Conservation (phyloP, 2,113 vertebrate genomes). For the Turdus rufiventris region DNA sequence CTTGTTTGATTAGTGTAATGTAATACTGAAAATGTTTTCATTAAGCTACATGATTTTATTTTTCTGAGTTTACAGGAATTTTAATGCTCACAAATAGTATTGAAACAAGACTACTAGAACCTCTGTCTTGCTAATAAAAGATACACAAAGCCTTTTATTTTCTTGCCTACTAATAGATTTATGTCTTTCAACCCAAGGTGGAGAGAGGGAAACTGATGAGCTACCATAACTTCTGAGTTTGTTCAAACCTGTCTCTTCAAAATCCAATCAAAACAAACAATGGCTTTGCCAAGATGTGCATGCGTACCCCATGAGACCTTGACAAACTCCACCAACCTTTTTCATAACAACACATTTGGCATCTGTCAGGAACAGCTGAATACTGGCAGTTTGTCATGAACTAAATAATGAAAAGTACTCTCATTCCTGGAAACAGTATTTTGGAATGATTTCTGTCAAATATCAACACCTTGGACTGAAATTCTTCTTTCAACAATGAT, state of each 20-base stretch:
- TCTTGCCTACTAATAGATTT: not conserved
- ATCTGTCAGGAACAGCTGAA: not conserved
- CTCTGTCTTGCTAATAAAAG: not conserved
- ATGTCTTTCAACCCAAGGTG: not conserved
- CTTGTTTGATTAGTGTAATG: not conserved
- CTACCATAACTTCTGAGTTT: not conserved
- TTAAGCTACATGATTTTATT: not conserved
- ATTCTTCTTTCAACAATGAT: not conserved
- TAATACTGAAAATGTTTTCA: not conserved
- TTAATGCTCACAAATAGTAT: not conserved
- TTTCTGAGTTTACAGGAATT: not conserved
- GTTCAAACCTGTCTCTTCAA: not conserved
- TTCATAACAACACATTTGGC: not conserved
- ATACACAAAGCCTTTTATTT: not conserved
- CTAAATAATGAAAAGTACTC: not conserved
- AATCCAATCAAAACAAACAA: not conserved
- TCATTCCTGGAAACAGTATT: not conserved
- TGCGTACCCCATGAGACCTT: not conserved
- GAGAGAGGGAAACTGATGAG: not conserved
- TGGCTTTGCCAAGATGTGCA: not conserved
- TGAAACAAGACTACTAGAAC: not conserved
- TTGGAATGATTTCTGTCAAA: not conserved
- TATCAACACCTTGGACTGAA: not conserved
- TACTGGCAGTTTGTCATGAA: not conserved
- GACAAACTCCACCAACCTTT: not conserved